Conservation (phyloP, 2,888 invertebrate species). For the Tolmerus cingulatus region DNA sequence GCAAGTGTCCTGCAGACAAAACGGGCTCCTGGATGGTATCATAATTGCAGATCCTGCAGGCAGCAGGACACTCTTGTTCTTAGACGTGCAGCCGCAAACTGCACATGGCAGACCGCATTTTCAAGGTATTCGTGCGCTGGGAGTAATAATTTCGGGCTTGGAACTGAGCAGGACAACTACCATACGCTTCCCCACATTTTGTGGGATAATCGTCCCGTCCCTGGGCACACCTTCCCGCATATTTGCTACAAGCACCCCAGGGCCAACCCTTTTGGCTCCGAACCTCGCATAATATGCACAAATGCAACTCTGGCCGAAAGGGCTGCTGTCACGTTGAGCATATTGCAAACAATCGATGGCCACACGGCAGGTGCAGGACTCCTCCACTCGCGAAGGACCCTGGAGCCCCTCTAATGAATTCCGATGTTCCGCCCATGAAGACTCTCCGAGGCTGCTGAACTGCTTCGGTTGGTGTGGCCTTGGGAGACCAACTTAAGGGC, state of each 20-base stretch:
- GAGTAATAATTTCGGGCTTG: conserved; percentile 12
- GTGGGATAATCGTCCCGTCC: not conserved
- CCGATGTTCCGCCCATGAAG: not conserved
- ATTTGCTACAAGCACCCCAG: not conserved
- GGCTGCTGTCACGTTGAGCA: not conserved
- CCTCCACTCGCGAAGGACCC: not conserved
- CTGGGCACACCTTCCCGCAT: not conserved
- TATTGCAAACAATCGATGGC: not conserved
- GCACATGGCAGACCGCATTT: conserved; percentile 11
- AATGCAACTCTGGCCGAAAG: not conserved
- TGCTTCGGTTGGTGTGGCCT: not conserved
- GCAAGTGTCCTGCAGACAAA: not conserved
- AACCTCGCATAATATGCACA: not conserved
- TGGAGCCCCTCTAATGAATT: not conserved
- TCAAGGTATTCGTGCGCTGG: conserved; percentile 5
- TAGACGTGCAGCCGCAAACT: conserved; percentile 2
- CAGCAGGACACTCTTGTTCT: not conserved
- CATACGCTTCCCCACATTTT: not conserved
- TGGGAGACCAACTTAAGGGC: not conserved
- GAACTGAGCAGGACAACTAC: not conserved
- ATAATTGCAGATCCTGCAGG: conserved; percentile 22
- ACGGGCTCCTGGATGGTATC: not conserved
- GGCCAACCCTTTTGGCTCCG: not conserved
- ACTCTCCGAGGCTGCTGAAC: not conserved
- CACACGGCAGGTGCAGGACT: not conserved